phyloP scores from a whole-genome alignment of 1,140 invertebrate species.

The Drosophila pandora region DNA sequence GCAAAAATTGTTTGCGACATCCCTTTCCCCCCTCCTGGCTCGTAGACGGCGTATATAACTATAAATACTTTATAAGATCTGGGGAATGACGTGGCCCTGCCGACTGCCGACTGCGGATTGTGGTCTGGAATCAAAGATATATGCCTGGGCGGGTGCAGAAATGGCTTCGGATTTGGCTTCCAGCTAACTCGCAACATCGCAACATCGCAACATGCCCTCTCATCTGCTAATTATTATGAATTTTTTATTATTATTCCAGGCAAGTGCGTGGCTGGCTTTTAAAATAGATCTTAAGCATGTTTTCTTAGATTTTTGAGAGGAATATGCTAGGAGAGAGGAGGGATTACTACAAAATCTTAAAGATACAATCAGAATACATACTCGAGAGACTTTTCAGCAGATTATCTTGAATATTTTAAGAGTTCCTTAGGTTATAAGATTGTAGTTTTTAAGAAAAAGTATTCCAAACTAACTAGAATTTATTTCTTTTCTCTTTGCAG shows the following conservation, averaged over 20 bases:
- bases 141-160: not conserved
- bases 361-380: no score
- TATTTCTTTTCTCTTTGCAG: not conserved
- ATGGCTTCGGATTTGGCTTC: constrained; percentile 31
- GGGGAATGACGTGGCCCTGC: constrained; percentile 14
- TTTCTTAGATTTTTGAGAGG: no score
- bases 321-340: no score
- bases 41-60: constrained; percentile 8
- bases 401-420: no score
- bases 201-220: constrained; percentile 4
- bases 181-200: constrained; percentile 29
- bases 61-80: constrained; percentile 51
- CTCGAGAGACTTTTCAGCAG: no score
- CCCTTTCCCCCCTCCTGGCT: no score
- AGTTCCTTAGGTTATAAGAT: no score
- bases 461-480: not conserved
- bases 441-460: no score
- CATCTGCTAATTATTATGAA: constrained; percentile 1
- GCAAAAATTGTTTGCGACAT: constrained; percentile 67
- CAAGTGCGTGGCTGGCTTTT: no score
- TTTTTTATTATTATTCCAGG: no score
- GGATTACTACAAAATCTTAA: no score
- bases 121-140: constrained; percentile 29
- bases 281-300: no score
- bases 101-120: constrained; percentile 2